Percentiles rank a stretch among this genome's conserved stretches.
Evolutionary conservation across 2,888 invertebrate species (phyloP).

Genomic region (Chymomyza caudatula): DNA sequence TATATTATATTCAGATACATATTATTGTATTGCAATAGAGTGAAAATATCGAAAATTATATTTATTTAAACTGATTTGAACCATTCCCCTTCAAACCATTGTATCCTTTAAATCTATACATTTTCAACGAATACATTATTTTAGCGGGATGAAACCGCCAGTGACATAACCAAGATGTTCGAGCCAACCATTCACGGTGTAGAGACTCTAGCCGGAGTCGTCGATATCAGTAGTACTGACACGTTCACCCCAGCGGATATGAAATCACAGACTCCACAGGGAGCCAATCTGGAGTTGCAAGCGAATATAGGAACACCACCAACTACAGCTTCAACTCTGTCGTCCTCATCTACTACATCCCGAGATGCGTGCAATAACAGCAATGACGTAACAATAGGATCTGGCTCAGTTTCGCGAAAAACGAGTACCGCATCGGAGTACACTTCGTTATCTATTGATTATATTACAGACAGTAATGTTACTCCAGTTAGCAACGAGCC

Average conservation of each 20-base stretch:
- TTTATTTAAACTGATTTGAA: background rate
- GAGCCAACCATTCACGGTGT: constrained; percentile 71
- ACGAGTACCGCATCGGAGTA: constrained; percentile 80
- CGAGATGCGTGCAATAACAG: constrained; percentile 63
- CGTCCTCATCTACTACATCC: constrained; percentile 69
- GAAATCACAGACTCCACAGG: constrained; percentile 29
- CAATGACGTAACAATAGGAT: constrained; percentile 67
- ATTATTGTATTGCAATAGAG: background rate
- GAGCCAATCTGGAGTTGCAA: constrained; percentile 39
- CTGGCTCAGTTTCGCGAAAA: constrained; percentile 79
- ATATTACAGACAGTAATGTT: constrained; percentile 80
- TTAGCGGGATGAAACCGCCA: constrained; percentile 78
- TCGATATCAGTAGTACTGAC: constrained; percentile 35
- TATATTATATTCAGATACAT: no score
- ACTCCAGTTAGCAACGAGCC: constrained; percentile 66
- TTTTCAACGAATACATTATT: constrained; percentile 53
- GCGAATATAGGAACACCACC: constrained; percentile 51
- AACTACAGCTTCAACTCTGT: constrained; percentile 62
- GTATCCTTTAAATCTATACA: constrained; percentile 11
- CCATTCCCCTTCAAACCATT: background rate
- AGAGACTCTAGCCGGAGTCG: constrained; percentile 48
- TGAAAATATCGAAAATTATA: background rate
- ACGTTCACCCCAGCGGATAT: constrained; percentile 27
- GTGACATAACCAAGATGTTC: constrained; percentile 77
- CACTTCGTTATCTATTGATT: constrained; percentile 78